Conservation (phyloP, 1,140 invertebrate species). For the Amphibalanus amphitrite region DNA sequence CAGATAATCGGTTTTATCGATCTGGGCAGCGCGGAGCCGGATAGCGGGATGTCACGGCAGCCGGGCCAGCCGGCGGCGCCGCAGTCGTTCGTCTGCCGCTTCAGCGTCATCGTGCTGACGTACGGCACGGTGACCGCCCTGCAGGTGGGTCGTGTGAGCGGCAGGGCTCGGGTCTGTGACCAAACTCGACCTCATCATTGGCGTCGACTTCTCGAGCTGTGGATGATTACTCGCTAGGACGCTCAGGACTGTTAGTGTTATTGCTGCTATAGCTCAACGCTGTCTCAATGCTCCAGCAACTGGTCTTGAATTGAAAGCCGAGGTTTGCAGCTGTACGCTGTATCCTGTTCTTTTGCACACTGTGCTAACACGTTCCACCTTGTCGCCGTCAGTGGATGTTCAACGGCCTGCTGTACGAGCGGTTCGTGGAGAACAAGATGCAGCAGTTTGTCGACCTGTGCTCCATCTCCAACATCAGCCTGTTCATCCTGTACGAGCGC, state of each 20-base stretch:
- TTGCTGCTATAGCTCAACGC: too few species aligned
- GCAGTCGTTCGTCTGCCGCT: constrained; percentile 31
- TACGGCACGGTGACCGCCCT: constrained; percentile 31
- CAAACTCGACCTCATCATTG: too few species aligned
- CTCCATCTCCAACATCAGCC: constrained; percentile 65
- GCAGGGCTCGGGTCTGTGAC: too few species aligned
- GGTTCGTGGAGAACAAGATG: constrained; percentile 48
- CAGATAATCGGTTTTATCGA: constrained; percentile 32
- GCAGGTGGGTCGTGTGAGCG: constrained; percentile 19
- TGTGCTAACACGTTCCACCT: constrained; percentile 2
- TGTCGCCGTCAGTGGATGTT: constrained; percentile 37
- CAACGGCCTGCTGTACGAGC: constrained; percentile 44
- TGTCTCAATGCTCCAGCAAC: too few species aligned
- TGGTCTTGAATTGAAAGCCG: too few species aligned
- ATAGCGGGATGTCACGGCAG: constrained; percentile 21
- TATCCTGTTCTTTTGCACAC: too few species aligned
- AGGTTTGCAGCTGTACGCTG: too few species aligned
- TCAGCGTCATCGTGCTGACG: constrained; percentile 30
- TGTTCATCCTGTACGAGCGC: constrained; percentile 50
- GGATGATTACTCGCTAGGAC: too few species aligned
- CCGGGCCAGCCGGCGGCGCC: constrained; percentile 23
- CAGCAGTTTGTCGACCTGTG: constrained; percentile 65
- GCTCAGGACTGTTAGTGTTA: too few species aligned
- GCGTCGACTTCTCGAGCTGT: too few species aligned
- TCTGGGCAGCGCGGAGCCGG: constrained; percentile 27